Evolutionary conservation across 1,140 invertebrate genomes (phyloP).

Genomic region (Diachasmimorpha longicaudata): DNA sequence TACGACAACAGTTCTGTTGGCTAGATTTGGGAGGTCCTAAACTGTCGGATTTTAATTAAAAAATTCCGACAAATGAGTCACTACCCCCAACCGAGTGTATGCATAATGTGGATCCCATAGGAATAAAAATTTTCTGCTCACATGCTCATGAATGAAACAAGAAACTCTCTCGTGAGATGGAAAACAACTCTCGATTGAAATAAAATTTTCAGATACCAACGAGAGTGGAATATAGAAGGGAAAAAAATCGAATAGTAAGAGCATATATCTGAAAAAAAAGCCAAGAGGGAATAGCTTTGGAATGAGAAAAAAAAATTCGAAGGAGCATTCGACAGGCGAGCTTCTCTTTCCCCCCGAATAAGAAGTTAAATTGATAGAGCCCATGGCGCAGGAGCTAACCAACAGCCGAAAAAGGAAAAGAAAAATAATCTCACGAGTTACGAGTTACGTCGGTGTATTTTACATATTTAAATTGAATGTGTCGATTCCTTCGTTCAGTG

Average conservation of each 20-base stretch:
- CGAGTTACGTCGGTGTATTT: constrained; percentile 44
- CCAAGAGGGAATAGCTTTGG: neutral
- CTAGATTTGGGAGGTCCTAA: neutral
- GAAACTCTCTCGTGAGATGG: neutral
- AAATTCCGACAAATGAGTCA: neutral
- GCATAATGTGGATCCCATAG: neutral
- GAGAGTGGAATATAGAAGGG: neutral
- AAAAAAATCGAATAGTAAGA: neutral
- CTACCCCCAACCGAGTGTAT: neutral
- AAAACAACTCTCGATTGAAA: constrained; percentile 27
- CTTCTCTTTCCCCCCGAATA: constrained; percentile 32
- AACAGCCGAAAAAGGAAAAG: neutral
- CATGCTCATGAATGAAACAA: neutral
- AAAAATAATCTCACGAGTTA: constrained; percentile 20
- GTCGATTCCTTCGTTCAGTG: constrained; percentile 44
- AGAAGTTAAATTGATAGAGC: constrained; percentile 52
- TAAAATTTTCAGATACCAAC: constrained; percentile 21
- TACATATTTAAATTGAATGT: constrained; percentile 57
- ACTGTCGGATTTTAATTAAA: neutral
- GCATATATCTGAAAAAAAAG: neutral
- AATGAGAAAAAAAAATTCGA: constrained; percentile 24
- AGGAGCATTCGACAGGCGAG: constrained; percentile 37
- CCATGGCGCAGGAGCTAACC: constrained; percentile 9
- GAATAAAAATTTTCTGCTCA: neutral
- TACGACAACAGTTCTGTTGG: neutral